A percentile compares a stretch with the other conserved stretches of the same genome.
Evolutionary conservation across 2,113 vertebrate genomes (phyloP).

Genomic region (Mobula hypostoma): DNA sequence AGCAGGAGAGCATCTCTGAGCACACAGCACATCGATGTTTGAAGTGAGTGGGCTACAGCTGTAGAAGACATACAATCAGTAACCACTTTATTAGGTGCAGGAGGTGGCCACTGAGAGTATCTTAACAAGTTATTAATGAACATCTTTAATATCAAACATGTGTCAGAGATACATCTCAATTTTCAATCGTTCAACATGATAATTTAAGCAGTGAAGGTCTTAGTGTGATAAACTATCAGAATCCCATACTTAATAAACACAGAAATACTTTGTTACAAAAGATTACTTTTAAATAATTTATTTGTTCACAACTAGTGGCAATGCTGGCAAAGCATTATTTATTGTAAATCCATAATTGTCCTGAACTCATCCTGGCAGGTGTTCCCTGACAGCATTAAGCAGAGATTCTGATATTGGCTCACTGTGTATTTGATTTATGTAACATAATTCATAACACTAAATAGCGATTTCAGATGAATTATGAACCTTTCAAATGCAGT

Average conservation of each 20-base stretch:
- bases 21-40: too few species aligned
- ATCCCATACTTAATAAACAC: background rate
- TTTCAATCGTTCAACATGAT: background rate
- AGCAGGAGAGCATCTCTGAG: too few species aligned
- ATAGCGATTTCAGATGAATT: too few species aligned
- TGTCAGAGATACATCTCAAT: background rate
- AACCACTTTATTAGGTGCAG: too few species aligned
- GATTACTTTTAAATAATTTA: constrained; percentile 1
- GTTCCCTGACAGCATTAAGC: background rate
- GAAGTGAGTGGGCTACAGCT: too few species aligned
- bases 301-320: background rate
- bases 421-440: too few species aligned
- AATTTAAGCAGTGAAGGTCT: background rate
- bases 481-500: too few species aligned
- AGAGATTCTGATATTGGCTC: background rate
- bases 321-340: background rate
- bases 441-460: too few species aligned
- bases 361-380: background rate
- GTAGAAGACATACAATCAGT: too few species aligned
- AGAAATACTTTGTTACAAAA: background rate
- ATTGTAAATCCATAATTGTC: background rate
- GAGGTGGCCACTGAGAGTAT: too few species aligned
- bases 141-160: background rate
- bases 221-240: background rate
- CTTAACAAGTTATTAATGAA: background rate